phyloP scores from a whole-genome alignment of 2,888 invertebrate species.

The Habrosyne pyritoides region DNA sequence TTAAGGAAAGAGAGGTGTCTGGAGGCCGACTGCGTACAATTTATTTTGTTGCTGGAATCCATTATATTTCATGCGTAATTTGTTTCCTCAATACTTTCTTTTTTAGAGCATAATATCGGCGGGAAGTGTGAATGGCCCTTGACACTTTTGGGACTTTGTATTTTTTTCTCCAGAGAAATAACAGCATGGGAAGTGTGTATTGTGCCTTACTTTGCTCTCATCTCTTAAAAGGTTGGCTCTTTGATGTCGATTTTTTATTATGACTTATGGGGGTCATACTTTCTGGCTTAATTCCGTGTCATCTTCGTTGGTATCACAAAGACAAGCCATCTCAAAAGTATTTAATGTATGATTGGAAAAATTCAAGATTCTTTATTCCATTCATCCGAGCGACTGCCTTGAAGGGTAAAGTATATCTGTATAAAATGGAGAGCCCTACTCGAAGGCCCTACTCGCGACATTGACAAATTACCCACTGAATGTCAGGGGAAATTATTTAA shows the following conservation, averaged over 20 bases:
- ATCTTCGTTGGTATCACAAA: neutral
- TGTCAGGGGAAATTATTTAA: constrained; percentile 61
- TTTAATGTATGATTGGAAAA: neutral
- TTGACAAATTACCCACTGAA: constrained; percentile 56
- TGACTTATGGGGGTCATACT: neutral
- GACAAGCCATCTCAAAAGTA: neutral
- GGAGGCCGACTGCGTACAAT: constrained; percentile 19
- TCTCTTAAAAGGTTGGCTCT: constrained; percentile 7
- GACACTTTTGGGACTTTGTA: constrained; percentile 18
- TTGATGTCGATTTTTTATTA: neutral
- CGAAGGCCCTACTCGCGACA: constrained; percentile 33
- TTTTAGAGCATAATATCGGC: constrained; percentile 26
- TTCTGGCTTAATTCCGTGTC: neutral
- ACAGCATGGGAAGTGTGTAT: constrained; percentile 2
- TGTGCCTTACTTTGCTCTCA: constrained; percentile 4
- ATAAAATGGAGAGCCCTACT: neutral
- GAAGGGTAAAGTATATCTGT: neutral
- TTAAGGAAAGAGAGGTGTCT: constrained; percentile 9
- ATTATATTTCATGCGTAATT: constrained; percentile 29
- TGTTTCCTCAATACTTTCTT: constrained; percentile 23
- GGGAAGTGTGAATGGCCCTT: constrained; percentile 21
- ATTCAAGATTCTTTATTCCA: neutral
- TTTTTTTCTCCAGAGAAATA: constrained; percentile 6
- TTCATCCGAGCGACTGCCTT: neutral
- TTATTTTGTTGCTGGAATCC: constrained; percentile 26